A percentile compares a stretch with the other conserved stretches of the same genome.
Conservation (phyloP, 2,888 invertebrate genomes). For the Clusia tigrina region DNA sequence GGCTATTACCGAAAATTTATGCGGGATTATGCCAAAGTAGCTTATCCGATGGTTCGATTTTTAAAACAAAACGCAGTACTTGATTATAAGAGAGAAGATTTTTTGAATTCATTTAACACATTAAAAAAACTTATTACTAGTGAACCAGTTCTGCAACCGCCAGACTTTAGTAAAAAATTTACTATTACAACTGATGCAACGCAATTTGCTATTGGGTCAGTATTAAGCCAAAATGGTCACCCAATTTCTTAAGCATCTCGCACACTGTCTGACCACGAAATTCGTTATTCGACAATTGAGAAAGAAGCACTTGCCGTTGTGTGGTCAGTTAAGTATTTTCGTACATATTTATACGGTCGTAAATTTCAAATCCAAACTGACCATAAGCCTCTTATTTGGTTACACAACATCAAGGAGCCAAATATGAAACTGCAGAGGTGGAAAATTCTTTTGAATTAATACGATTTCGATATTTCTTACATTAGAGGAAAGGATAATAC, state of each 20-base stretch:
- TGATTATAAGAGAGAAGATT: too few species aligned
- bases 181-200: conserved; percentile 18
- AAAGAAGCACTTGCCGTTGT: conserved; percentile 18
- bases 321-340: conserved; percentile 12
- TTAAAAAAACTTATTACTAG: conserved; percentile 3
- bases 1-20: too few species aligned
- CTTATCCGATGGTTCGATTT: too few species aligned
- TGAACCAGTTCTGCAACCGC: conserved; percentile 9
- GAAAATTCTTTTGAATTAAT: conserved; percentile 4
- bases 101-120: too few species aligned
- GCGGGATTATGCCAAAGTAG: too few species aligned
- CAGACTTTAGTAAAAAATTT: conserved; percentile 5
- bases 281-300: conserved; percentile 4
- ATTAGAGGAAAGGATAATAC: conserved; percentile 9
- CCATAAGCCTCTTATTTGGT: conserved; percentile 20
- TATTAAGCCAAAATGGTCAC: conserved; percentile 12
- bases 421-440: conserved; percentile 17
- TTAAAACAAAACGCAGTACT: too few species aligned
- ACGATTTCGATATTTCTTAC: conserved; percentile 11
- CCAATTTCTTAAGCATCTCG: conserved; percentile 11
- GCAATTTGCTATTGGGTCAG: conserved; percentile 13
- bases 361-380: conserved; percentile 6
- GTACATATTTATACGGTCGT: background rate
- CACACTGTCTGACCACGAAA: background rate
- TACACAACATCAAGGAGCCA: conserved; percentile 10